These are phyloP conservation scores for Microctonus brassicae DNA, from an alignment of 2,888 invertebrate species.

Conservation along the genomic window DNA sequence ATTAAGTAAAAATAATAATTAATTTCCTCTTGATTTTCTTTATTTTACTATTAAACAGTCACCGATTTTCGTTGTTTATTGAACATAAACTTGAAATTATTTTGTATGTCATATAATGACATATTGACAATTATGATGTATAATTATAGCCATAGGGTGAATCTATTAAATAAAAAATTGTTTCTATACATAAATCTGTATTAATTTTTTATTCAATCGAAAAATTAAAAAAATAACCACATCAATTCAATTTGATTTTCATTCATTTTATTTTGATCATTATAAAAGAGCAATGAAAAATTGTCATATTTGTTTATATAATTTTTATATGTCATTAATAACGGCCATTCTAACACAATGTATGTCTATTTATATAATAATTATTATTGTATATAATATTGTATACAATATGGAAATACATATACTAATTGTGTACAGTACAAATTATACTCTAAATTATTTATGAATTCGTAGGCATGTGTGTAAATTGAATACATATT, in stretches of 20 bases:
- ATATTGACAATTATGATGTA: constrained; percentile 51
- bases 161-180: constrained; percentile 54
- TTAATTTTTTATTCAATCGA: constrained; percentile 35
- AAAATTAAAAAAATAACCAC: neutral
- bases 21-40: constrained; percentile 3
- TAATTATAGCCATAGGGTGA: constrained; percentile 49
- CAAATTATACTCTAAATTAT: constrained; percentile 63
- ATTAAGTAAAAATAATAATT: neutral
- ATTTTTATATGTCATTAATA: neutral
- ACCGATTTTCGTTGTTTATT: neutral
- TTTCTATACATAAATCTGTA: constrained; percentile 49
- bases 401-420: neutral
- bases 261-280: neutral
- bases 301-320: neutral
- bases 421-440: constrained; percentile 40
- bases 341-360: constrained; percentile 40
- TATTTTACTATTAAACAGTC: neutral
- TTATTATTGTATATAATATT: constrained; percentile 37
- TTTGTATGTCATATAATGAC: constrained; percentile 51
- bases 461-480: constrained; percentile 64
- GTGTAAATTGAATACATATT: constrained; percentile 53
- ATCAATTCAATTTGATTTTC: neutral
- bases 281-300: constrained; percentile 1
- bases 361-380: constrained; percentile 43
- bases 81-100: constrained; percentile 34